Conservation (phyloP, 2,888 invertebrate species). For the Protonemura montana region DNA sequence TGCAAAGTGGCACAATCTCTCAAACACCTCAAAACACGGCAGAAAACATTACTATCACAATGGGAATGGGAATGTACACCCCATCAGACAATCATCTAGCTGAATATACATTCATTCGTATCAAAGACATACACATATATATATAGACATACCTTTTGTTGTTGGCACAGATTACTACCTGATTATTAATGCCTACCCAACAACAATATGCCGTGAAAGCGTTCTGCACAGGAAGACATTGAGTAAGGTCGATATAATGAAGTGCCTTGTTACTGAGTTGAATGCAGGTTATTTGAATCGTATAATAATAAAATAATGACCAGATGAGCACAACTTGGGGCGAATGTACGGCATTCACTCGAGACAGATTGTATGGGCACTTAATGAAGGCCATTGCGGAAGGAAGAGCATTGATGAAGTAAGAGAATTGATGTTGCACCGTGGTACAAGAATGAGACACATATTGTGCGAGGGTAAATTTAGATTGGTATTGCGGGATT, state of each 20-base stretch:
- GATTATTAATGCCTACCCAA: not conserved
- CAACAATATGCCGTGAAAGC: too few relatives aligned
- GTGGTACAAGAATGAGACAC: too few relatives aligned
- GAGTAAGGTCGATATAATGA: not conserved
- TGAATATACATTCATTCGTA: not conserved
- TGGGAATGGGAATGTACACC: not conserved
- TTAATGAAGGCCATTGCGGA: not conserved
- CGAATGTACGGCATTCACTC: not conserved
- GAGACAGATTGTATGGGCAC: not conserved
- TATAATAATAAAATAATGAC: not conserved
- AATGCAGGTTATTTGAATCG: constrained; percentile 7
- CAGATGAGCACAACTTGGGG: not conserved
- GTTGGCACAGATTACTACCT: not conserved
- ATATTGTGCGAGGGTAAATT: too few relatives aligned
- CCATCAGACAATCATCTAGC: not conserved
- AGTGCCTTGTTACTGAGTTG: not conserved
- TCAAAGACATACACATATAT: not conserved
- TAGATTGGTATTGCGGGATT: too few relatives aligned
- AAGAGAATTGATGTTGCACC: too few relatives aligned
- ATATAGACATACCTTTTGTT: not conserved
- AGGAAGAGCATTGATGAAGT: not conserved
- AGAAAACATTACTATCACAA: not conserved
- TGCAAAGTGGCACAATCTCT: not conserved
- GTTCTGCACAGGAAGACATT: not conserved
- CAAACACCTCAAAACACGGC: not conserved